phyloP scores from a whole-genome alignment of 2,113 vertebrate genomes.

The Anolis sagrei region DNA sequence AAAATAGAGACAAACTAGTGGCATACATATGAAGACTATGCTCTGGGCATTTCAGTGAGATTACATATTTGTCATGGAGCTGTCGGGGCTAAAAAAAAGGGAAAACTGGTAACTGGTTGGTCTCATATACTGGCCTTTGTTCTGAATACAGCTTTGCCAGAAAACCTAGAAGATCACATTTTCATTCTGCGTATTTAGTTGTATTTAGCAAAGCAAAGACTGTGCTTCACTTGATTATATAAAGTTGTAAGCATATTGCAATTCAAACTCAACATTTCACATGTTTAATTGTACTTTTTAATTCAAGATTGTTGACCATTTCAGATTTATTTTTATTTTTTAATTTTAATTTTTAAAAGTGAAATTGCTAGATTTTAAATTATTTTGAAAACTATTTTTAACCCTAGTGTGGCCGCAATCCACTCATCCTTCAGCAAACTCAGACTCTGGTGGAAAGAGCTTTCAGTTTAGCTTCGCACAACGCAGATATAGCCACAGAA shows the following conservation, averaged over 20 bases:
- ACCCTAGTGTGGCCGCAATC: conserved; percentile 89
- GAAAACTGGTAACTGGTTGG: neutral
- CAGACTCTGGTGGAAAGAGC: conserved; percentile 88
- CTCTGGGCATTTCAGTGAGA: neutral
- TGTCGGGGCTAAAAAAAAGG: neutral
- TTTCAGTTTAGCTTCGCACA: conserved; percentile 76
- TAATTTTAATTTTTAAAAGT: no score
- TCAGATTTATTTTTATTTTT: neutral
- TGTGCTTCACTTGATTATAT: neutral
- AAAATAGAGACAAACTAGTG: neutral
- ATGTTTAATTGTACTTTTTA: neutral
- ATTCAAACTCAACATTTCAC: no score
- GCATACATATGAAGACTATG: neutral
- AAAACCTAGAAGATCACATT: neutral
- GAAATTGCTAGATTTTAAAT: neutral
- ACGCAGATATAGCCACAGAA: conserved; percentile 91
- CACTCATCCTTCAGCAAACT: conserved; percentile 88
- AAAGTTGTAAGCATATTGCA: neutral
- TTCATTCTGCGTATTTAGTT: neutral
- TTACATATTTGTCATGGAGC: neutral
- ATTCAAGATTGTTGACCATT: neutral
- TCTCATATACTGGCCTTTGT: neutral
- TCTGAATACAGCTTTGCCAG: neutral
- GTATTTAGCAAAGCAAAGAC: neutral
- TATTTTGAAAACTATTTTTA: conserved; percentile 38